A percentile compares a stretch with the other conserved stretches of the same genome.
Evolutionary conservation across 1,140 invertebrate species (phyloP).

Genomic region (Lepidurus couesii): DNA sequence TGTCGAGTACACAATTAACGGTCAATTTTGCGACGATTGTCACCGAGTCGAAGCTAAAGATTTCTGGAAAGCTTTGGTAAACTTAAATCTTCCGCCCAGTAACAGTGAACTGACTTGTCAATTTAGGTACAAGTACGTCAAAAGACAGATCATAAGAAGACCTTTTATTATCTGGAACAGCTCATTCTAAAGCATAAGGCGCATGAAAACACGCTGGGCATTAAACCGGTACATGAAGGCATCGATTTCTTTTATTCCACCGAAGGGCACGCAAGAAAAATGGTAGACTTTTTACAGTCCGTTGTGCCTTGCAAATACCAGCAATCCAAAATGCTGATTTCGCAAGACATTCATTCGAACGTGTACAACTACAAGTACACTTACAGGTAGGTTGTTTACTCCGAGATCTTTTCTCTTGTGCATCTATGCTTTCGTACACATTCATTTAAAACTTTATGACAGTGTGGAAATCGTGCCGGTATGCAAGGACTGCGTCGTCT

Average conservation of each 20-base stretch:
- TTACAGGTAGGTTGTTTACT: constrained; percentile 48
- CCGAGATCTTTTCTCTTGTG: background rate
- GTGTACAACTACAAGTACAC: constrained; percentile 95
- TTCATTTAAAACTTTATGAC: constrained; percentile 44
- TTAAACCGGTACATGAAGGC: constrained; percentile 89
- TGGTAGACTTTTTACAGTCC: constrained; percentile 86
- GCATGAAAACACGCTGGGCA: constrained; percentile 83
- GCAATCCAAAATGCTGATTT: constrained; percentile 91
- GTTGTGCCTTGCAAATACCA: constrained; percentile 81
- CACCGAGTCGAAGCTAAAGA: constrained; percentile 95
- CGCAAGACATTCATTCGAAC: constrained; percentile 96
- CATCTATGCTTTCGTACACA: background rate
- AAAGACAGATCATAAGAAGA: constrained; percentile 90
- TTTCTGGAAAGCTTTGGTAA: constrained; percentile 88
- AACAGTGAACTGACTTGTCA: background rate
- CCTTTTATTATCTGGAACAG: constrained; percentile 97
- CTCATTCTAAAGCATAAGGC: constrained; percentile 92
- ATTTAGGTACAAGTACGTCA: constrained; percentile 73
- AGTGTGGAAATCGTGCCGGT: constrained; percentile 94
- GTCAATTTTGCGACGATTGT: constrained; percentile 97
- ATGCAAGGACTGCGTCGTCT: constrained; percentile 94
- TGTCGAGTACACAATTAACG: constrained; percentile 84
- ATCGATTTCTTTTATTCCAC: constrained; percentile 92
- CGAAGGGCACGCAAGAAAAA: constrained; percentile 85
- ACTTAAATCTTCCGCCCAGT: constrained; percentile 41